Evolutionary conservation across 2,888 invertebrate genomes (phyloP), one percentile per base, ranked within the genome.

Genomic region (Halictus quadricinctus): DNA sequence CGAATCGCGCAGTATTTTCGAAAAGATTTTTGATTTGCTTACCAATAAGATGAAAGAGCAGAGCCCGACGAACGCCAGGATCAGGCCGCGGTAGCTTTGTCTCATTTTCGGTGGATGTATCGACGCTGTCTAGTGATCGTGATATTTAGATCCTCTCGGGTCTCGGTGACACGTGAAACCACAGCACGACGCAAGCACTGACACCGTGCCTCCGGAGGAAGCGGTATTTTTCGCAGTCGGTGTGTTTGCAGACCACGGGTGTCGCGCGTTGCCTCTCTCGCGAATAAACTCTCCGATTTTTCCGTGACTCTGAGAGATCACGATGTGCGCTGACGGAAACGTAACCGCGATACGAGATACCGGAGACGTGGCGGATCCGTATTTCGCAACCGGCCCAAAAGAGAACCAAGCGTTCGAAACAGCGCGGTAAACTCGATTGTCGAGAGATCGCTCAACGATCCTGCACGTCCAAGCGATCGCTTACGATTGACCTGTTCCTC

Each of bases 401-500:
- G 15, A 79, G 64, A 46, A 46, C 13, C 46, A 54, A 76, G 41
- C 50, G 50, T 7, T 7, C n/a, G 69, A 29, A 60, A 13, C 15
- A 18, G 8, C 58, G 5, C 58, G 58, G n/a, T 18, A 8, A 13
- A 25, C 50, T 46, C 2, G 76, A 69, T 76, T 76, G 64, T 54
- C 72, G 58, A 76, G 1, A 25, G 78, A 80, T 80, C 80, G 79
- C 87, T 76, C 86, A 54, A 60, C 74, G 84, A 87, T 79, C 84
- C 82, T 84, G 6, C 74, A 41, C 48, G 79, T 83, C 82, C 80
- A 54, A 72, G 43, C 69, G 87, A 82, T 79, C 82, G 72, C 50
- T 64, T 87, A 76, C 87, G 80, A 87, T 84, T 85, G 87, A 87
- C 79, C 80, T 74, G 75, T 73, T 82, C 41, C 21, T 69, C 69